Base-by-base conservation (phyloP, 2,113 vertebrate genomes). In the Gavialis gangeticus region DNA sequence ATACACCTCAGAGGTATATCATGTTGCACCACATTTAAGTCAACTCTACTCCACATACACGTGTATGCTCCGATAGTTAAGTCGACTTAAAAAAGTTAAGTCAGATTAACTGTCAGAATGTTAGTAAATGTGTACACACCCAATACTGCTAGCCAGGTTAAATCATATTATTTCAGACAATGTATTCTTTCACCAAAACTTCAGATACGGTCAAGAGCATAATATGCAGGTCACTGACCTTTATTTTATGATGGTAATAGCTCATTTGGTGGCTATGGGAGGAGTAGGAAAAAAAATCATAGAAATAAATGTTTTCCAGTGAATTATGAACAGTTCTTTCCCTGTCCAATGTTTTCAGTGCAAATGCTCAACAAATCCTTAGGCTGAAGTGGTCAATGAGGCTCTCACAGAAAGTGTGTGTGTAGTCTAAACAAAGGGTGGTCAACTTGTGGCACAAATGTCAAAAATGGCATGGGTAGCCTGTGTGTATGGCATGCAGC, bases 321-420 rank as follows among this genome's bases (percentile, higher is more conserved):
- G 14, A 71, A 46, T 5, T 1, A 37, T 56, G 19, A 1, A 5
- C 25, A 4, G 58, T 46, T 55, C 25, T 0, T 19, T 58, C 80
- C 37, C 37, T 28, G 59, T 27, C 37, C 27, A 71, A 57, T 37
- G 78, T 9, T 25, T 4, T 84, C 34, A 12, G 7, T 27, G 24
- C 3, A 88, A 90, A 94, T 8, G 46, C 46, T 46, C 46, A 76
- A 58, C 4, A 77, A 12, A 66, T 22, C 75, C 85, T 81, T 62
- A 87, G 46, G 30, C 86, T 88, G 17, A 34, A 56, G 30, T 30
- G 28, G 84, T 13, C 13, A 84, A 87, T 58, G 27, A 87, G 76
- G 34, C 58, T 28, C 3, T 78, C 24, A 90, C 8, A 5, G 84
- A 85, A 25, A 17, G 12, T 58, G 30, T 79, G 22, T 0, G 88